Conservation (phyloP, 2,113 vertebrate genomes). For the Nibea coibor region DNA sequence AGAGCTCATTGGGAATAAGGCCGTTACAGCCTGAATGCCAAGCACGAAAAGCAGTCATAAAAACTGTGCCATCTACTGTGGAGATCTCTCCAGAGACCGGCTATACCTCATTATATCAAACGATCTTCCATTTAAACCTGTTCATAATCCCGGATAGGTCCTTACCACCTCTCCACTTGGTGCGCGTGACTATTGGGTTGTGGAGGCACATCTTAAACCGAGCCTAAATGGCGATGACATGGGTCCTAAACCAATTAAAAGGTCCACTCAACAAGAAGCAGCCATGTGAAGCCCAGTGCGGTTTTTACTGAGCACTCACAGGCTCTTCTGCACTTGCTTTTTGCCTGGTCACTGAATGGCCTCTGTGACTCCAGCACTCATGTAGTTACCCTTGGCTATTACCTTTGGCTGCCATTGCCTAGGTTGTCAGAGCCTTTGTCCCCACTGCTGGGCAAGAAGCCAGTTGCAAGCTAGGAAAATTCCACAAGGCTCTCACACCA, state of each 20-base stretch:
- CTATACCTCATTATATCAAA: conserved; percentile 75
- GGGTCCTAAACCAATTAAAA: conserved; percentile 70
- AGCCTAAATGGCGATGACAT: conserved; percentile 56
- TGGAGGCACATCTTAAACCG: conserved; percentile 63
- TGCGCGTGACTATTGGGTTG: conserved; percentile 27
- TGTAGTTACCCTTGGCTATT: conserved; percentile 57
- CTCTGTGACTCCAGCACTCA: conserved; percentile 43
- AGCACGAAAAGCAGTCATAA: conserved; percentile 65
- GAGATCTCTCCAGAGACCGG: conserved; percentile 60
- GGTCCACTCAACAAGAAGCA: conserved; percentile 36
- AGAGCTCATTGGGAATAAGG: conserved; percentile 69
- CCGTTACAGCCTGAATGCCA: conserved; percentile 57
- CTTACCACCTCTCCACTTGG: conserved; percentile 57
- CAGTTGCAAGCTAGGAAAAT: conserved; percentile 47
- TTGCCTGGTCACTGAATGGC: conserved; percentile 53
- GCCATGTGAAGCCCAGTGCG: conserved; percentile 20
- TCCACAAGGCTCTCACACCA: conserved; percentile 20
- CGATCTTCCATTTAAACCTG: conserved; percentile 66
- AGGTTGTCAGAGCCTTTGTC: conserved; percentile 60
- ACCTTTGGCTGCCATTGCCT: conserved; percentile 59
- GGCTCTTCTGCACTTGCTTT: conserved; percentile 37
- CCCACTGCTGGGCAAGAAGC: conserved; percentile 47
- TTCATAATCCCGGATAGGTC: conserved; percentile 49
- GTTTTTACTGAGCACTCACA: conserved; percentile 44
- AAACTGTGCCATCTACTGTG: conserved; percentile 62